phyloP scores from a whole-genome alignment of 2,888 invertebrate genomes.

The Linyphia triangularis region DNA sequence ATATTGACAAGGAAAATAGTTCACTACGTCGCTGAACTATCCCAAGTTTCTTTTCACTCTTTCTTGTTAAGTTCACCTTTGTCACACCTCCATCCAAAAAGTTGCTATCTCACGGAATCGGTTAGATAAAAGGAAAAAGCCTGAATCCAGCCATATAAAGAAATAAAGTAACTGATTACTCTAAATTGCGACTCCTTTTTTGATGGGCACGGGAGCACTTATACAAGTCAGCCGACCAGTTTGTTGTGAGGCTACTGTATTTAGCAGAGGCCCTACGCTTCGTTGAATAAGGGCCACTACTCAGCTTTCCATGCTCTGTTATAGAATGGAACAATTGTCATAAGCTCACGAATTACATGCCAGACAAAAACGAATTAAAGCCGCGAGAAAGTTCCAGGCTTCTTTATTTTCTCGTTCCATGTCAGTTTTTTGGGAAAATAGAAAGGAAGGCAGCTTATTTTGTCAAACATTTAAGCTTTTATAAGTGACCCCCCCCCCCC shows the following conservation, averaged over 20 bases:
- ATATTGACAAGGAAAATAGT: not conserved
- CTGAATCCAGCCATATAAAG: conserved; percentile 16
- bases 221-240: conserved; percentile 51
- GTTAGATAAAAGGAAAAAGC: conserved; percentile 21
- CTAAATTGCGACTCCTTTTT: conserved; percentile 49
- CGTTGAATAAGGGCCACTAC: conserved; percentile 20
- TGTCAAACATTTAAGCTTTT: conserved; percentile 72
- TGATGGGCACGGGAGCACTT: conserved; percentile 43
- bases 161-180: conserved; percentile 51
- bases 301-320: no score
- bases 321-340: conserved; percentile 43
- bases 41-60: not conserved
- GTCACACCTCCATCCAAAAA: not conserved
- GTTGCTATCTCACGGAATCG: conserved; percentile 14
- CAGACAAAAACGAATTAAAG: conserved; percentile 35
- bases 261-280: conserved; percentile 39
- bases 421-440: conserved; percentile 43
- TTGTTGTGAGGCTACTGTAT: conserved; percentile 53
- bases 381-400: conserved; percentile 33
- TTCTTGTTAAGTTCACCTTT: not conserved
- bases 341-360: conserved; percentile 65
- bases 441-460: conserved; percentile 66
- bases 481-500: conserved; percentile 23
- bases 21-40: not conserved
- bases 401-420: not conserved